phyloP scores from a whole-genome alignment of 2,797 vertebrate species.

The Alauda arvensis region DNA sequence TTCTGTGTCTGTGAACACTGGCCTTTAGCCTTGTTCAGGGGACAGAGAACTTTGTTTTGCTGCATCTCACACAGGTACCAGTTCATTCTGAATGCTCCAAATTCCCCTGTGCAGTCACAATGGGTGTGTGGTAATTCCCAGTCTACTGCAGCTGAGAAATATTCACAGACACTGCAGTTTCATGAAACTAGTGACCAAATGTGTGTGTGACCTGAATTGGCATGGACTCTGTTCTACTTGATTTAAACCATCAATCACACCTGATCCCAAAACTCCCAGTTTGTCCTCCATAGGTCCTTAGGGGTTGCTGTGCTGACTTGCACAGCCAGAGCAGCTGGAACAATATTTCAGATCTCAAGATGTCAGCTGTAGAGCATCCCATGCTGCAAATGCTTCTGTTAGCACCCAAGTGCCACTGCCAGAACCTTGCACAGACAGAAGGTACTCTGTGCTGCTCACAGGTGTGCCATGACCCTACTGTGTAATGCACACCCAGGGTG shows the following conservation, averaged over 20 bases:
- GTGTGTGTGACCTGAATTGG: background rate
- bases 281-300: background rate
- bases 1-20: background rate
- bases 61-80: background rate
- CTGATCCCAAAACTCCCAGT: background rate
- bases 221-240: background rate
- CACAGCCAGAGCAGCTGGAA: background rate
- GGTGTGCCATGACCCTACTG: background rate
- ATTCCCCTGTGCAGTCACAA: background rate
- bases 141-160: background rate
- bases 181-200: background rate
- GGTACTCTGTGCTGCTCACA: background rate
- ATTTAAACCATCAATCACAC: background rate
- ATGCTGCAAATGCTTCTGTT: background rate
- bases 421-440: background rate
- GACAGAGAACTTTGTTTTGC: background rate
- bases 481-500: background rate
- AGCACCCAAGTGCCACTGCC: background rate
- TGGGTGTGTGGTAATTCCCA: background rate
- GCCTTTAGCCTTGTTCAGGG: background rate
- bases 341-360: background rate
- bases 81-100: background rate
- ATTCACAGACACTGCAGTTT: background rate
- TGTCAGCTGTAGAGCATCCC: background rate
- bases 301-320: background rate